Base-by-base conservation (phyloP, 2,113 vertebrate genomes). In the Sinosuthora webbiana region DNA sequence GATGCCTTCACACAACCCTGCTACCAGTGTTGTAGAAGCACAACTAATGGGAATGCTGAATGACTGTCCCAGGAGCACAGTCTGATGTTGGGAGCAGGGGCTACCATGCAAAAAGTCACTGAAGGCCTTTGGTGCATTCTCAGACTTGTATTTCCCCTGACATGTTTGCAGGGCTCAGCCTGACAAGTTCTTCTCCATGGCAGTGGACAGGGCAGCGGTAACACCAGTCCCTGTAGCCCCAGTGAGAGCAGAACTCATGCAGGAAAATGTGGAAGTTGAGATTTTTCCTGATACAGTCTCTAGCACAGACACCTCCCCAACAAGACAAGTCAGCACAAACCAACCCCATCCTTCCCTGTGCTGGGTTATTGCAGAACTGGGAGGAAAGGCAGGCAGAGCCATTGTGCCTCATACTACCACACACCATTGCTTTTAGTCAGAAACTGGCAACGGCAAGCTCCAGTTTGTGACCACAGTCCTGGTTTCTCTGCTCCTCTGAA, bases 201-300 rank as follows among this genome's bases (percentile, higher is more conserved):
- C 64, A 28, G 30, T 6, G 25, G 0, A 0, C 30, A 57, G 27
- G 33, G 41, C 77, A 53, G 41, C 10, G 63, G 17, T 0, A 3
- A 10, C 74, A 68, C 3, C 65, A 56, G 74, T 9, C 30, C 13
- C 47, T 35, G 41, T 2, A 73, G 65, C 67, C 70, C 2, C 5
- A 55, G 53, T 1, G 6, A 95, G 57, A 37, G 31, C 80, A 75
- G 16, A 18, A 57, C 23, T 45, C 0, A 0, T 3, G 30, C 39
- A 55, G 68, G 42, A 39, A 76, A 79, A 84, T 0, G 56, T 0
- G 7, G 63, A 52, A 71, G 23, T 22, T 41, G 8, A 47, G 23
- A 52, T 49, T 63, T 42, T 42, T 74, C 59, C 41, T 2, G 0
- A 57, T 24, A 25, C 2, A 7, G 4, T 31, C 44, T 79, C 53